phyloP scores from a whole-genome alignment of 2,888 invertebrate species.

The Limnephilus auricula region DNA sequence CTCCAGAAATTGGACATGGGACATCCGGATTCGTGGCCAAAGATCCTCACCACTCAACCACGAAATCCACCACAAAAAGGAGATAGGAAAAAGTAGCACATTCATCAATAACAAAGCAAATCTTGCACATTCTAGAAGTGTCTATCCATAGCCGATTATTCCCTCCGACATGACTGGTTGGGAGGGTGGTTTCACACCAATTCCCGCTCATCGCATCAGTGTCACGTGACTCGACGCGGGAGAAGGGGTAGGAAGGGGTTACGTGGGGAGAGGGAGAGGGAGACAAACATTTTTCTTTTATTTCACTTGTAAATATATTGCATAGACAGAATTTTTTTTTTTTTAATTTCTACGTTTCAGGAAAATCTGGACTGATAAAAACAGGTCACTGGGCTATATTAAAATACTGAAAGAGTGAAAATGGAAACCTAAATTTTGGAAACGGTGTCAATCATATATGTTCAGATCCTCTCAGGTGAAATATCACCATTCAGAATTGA shows the following conservation, averaged over 20 bases:
- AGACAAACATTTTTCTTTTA: conserved; percentile 26
- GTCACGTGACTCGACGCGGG: conserved; percentile 32
- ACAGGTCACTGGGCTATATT: no score
- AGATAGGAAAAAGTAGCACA: no score
- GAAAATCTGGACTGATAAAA: not conserved
- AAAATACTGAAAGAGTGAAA: no score
- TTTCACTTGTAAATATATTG: not conserved
- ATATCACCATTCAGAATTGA: no score
- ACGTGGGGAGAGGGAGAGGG: not conserved
- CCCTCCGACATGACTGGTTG: not conserved
- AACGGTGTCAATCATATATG: no score
- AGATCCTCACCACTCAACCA: no score
- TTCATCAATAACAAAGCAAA: not conserved
- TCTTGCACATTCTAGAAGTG: not conserved
- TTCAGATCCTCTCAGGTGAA: no score
- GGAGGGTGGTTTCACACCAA: conserved; percentile 24
- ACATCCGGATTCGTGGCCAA: no score
- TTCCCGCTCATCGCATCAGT: conserved; percentile 49
- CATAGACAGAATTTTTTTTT: not conserved
- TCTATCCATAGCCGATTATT: not conserved
- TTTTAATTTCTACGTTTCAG: not conserved
- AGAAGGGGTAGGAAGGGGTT: not conserved
- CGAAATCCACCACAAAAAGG: no score
- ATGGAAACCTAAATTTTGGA: no score
- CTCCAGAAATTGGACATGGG: no score